Base-by-base conservation (phyloP, 2,797 vertebrate species). In the Syncerus caffer region DNA sequence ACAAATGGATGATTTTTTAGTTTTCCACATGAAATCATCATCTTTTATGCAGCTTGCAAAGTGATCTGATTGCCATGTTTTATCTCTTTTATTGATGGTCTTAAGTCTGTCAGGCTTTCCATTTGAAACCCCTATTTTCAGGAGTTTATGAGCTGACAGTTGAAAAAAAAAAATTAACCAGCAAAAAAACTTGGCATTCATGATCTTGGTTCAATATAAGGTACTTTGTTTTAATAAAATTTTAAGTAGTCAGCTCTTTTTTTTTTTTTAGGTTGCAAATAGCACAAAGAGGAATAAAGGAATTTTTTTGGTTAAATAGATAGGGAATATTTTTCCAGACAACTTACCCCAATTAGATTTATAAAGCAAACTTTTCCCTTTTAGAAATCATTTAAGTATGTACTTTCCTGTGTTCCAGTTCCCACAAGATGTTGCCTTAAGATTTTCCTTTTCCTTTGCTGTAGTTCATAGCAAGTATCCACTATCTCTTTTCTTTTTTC, bases 221-320 rank as follows among this genome's bases (percentile, higher is more conserved):
- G 95, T 98, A 98, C 98, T 99, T 99, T 98, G 97, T 97, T 98
- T 98, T 98, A 98, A 97, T 97, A 98, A 98, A 98, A 98, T 98
- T 98, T 98, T 98, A 98, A 98, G 78, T 76, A 97, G 96, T 99
- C 98, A 99, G 98, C 98, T 99, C 84, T 78, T 47, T 93, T 95
- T 99, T 27, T 23, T 71, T 71, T 98, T 98, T 96, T 90, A 98
- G 98, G 96, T 98, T 98, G 96, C 97, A 84, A 94, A 87, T 86
- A 98, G 97, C 92, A 96, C 93, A 96, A 97, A 90, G 79, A 67
- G 97, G 95, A 96, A 95, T 76, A 95, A 95, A 96, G 58, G 93
- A 97, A 71, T 84, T 93, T 85, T n/a, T 96, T 97, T 97, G 95
- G 93, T 98, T 98, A 98, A 98, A 98, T 96, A 98, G 97, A 98